These are phyloP conservation scores for Phoeniculus purpureus DNA, from an alignment of 2,797 vertebrate species.

Conservation along the genomic window DNA sequence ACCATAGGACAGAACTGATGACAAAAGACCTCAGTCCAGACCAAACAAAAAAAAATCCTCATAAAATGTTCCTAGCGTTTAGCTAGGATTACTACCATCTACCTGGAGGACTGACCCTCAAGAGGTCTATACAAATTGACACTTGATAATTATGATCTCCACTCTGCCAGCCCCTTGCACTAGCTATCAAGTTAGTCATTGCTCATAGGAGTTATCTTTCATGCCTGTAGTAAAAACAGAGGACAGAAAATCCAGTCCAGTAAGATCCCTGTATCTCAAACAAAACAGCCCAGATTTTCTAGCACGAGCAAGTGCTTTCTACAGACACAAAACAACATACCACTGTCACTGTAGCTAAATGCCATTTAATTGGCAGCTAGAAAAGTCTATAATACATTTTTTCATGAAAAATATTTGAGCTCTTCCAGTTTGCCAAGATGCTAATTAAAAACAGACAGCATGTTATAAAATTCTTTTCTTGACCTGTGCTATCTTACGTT, in stretches of 20 bases:
- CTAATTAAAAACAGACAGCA: constrained; percentile 59
- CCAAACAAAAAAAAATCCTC: not conserved
- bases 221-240: not conserved
- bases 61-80: not conserved
- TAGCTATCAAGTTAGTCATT: not conserved
- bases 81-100: not conserved
- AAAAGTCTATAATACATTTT: constrained; percentile 53
- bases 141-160: not conserved
- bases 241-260: constrained; percentile 15
- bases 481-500: constrained; percentile 55
- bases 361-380: constrained; percentile 65
- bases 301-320: constrained; percentile 40
- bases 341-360: constrained; percentile 59
- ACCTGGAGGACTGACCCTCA: not conserved
- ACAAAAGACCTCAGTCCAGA: not conserved
- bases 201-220: not conserved
- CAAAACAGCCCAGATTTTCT: constrained; percentile 62
- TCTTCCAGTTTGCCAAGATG: constrained; percentile 55
- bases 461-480: constrained; percentile 53
- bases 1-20: not conserved
- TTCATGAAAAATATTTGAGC: constrained; percentile 61
- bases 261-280: constrained; percentile 1
- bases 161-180: not conserved
- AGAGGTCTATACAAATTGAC: not conserved
- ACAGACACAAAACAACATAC: constrained; percentile 63